Percentiles rank a stretch among this genome's conserved stretches.
These are phyloP conservation scores for Melanotaenia pygmaea DNA, from an alignment of 2,797 vertebrate genomes.

Conservation along the genomic window DNA sequence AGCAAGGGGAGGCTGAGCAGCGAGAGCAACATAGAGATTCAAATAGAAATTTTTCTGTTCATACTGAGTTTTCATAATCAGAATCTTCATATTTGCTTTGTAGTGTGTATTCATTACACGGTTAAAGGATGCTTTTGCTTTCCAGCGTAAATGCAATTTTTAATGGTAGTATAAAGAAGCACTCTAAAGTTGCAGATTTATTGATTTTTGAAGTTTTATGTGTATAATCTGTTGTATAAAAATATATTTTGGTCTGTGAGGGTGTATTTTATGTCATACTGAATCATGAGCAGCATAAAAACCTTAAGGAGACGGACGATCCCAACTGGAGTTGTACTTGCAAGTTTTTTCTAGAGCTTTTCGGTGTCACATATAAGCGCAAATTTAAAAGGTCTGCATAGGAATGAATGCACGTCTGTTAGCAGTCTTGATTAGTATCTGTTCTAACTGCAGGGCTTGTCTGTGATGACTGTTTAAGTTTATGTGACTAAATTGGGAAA, in stretches of 20 bases:
- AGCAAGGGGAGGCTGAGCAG: conserved; percentile 56
- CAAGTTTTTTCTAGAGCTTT: neutral
- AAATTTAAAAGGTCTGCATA: neutral
- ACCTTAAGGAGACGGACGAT: conserved; percentile 6
- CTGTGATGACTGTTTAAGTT: neutral
- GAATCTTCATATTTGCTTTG: conserved; percentile 30
- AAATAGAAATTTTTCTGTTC: conserved; percentile 8
- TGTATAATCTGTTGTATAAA: conserved; percentile 30
- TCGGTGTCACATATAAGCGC: neutral
- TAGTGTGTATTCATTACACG: conserved; percentile 32
- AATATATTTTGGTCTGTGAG: conserved; percentile 22
- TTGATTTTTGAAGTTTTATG: conserved; percentile 30
- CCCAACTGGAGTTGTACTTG: neutral
- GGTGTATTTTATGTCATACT: neutral
- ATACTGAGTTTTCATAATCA: conserved; percentile 16
- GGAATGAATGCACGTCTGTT: neutral
- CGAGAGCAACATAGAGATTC: neutral
- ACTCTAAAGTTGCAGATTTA: conserved; percentile 28
- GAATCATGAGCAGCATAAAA: neutral
- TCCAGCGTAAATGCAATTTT: conserved; percentile 35
- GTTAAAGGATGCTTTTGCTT: conserved; percentile 36
- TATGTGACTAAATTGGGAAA: neutral
- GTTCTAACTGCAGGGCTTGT: conserved; percentile 1
- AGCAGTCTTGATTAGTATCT: conserved; percentile 8
- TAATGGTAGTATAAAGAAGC: conserved; percentile 21